Conservation (phyloP, 2,888 invertebrate genomes). For the Troides helena region DNA sequence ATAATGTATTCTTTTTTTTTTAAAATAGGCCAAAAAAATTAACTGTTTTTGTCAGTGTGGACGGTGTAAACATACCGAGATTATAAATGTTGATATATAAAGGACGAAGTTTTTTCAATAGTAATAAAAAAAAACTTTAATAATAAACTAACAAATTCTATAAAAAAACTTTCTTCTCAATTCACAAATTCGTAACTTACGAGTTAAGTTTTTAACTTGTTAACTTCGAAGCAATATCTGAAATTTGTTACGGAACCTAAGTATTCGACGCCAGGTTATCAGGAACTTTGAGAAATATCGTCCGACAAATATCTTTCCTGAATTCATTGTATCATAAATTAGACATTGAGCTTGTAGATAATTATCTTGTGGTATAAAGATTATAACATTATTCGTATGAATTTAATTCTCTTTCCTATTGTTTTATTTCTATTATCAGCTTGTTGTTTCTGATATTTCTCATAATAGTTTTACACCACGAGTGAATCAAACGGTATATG, state of each 20-base stretch:
- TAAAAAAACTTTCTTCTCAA: constrained; percentile 17
- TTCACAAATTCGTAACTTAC: constrained; percentile 22
- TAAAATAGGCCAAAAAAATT: too few relatives aligned
- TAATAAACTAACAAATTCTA: constrained; percentile 9
- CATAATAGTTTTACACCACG: too few relatives aligned
- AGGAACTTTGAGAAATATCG: constrained; percentile 61
- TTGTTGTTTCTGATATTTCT: too few relatives aligned
- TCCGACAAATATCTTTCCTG: constrained; percentile 48
- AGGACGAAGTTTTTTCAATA: too few relatives aligned
- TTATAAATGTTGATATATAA: too few relatives aligned
- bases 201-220: constrained; percentile 22
- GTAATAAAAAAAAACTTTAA: neutral
- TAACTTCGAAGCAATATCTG: constrained; percentile 22
- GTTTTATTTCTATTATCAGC: neutral
- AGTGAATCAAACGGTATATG: too few relatives aligned
- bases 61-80: too few relatives aligned
- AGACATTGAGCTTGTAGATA: constrained; percentile 39
- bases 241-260: constrained; percentile 33
- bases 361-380: neutral
- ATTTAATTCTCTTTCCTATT: neutral
- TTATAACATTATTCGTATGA: neutral
- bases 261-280: constrained; percentile 49
- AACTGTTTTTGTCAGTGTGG: too few relatives aligned
- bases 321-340: constrained; percentile 56
- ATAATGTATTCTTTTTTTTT: too few relatives aligned